Evolutionary conservation across 2,888 invertebrate species (phyloP), one percentile per base, ranked within the genome.

Genomic region (Abrostola tripartita): DNA sequence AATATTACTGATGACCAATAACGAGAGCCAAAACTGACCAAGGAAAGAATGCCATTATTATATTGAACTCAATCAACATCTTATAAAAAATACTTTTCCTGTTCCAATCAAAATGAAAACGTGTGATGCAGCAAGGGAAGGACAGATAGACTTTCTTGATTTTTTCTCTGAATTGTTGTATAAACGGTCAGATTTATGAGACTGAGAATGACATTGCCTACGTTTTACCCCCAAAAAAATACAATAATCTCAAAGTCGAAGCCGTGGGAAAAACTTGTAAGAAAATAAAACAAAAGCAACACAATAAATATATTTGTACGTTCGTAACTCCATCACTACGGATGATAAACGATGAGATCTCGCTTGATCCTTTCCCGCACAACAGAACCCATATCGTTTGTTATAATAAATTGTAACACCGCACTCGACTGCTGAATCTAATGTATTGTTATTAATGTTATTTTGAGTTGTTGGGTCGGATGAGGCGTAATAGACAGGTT

Each of bases 371-470:
- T 77, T 80, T 72, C 71, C 69, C 62, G 68, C 67, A 65, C 69
- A 73, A 74, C 71, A 77, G 76, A 81, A 80, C 81, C 82, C 68
- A 74, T 78, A 82, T 83, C 88, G 88, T 91, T 90, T 89, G 89
- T 89, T 86, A 88, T 85, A 86, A 89, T 90, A 86, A 87, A 87
- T 87, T 83, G 85, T 85, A 80, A 79, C 82, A 81, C 76, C 68
- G 68, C 62, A 73, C 79, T 74, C 69, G 60, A 68, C 60, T 66
- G 66, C 55, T 64, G 61, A 74, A 61, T 69, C 61, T 64, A 79
- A 74, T 75, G 66, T 77, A 74, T 77, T 78, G 73, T 80, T 85
- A 83, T 76, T 82, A 81, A 82, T 78, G 81, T 79, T 78, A 78
- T 76, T 79, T 82, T 81, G 72, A 67, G 68, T 68, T 50, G 57